Evolutionary conservation across 2,797 vertebrate genomes (phyloP).

Genomic region (Pangasius djambal): DNA sequence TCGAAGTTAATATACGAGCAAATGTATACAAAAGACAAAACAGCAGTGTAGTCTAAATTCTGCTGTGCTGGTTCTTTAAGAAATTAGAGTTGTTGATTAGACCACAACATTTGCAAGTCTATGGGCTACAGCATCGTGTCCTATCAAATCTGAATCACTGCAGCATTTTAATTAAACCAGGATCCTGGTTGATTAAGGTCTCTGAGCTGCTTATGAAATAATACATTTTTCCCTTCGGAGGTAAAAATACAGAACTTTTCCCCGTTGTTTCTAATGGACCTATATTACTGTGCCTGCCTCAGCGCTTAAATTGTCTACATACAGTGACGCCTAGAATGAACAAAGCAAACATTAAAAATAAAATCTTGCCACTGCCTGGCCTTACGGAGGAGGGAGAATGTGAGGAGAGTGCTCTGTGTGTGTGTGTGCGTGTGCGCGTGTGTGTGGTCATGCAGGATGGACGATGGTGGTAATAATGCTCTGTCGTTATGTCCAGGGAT

Average conservation of each 20-base stretch:
- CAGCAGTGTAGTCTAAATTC: background rate
- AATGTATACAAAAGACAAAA: background rate
- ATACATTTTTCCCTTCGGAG: background rate
- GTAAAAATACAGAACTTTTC: background rate
- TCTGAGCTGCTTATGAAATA: constrained; percentile 2
- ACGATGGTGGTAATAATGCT: constrained; percentile 50
- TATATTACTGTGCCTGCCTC: background rate
- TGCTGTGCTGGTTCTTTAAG: constrained; percentile 6
- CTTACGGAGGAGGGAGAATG: constrained; percentile 10
- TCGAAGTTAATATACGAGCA: background rate
- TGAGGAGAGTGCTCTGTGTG: background rate
- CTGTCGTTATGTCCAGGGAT: constrained; percentile 48
- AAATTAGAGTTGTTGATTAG: constrained; percentile 25
- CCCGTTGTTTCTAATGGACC: background rate
- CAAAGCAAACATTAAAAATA: constrained; percentile 33
- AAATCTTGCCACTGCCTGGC: constrained; percentile 3
- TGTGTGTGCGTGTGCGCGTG: constrained; percentile 15
- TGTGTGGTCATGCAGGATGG: constrained; percentile 20
- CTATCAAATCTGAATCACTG: background rate
- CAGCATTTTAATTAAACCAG: constrained; percentile 19
- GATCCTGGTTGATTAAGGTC: constrained; percentile 9
- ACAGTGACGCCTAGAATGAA: constrained; percentile 14
- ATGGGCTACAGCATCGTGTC: constrained; percentile 9
- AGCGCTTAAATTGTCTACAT: background rate
- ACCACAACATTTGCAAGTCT: constrained; percentile 19